phyloP scores from a whole-genome alignment of 2,888 invertebrate genomes.

The Atrina japonica region DNA sequence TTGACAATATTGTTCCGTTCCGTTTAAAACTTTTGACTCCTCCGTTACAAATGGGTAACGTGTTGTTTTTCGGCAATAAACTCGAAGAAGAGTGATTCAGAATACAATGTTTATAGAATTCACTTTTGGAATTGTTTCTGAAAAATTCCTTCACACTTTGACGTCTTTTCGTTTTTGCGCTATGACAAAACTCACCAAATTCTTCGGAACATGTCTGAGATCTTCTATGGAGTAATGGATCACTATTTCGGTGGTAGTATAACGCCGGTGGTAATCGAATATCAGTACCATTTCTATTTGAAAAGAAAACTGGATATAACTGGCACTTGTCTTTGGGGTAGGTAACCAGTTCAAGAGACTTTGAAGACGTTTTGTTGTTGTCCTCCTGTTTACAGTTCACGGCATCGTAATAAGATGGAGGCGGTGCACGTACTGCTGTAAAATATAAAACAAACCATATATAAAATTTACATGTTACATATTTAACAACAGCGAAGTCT shows the following conservation, averaged over 20 bases:
- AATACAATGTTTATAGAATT: slow-evolving; percentile 2
- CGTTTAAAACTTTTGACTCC: not conserved
- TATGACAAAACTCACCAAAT: slow-evolving; percentile 23
- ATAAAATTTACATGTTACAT: no score
- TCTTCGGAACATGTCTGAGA: slow-evolving; percentile 6
- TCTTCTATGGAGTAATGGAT: slow-evolving; percentile 16
- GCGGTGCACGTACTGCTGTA: no score
- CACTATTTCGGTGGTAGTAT: slow-evolving; percentile 26
- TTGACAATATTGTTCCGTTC: not conserved
- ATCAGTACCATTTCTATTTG: slow-evolving; percentile 13
- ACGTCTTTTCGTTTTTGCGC: slow-evolving; percentile 10
- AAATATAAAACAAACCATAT: no score
- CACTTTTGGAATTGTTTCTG: not conserved
- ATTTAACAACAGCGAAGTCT: no score
- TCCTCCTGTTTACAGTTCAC: not conserved
- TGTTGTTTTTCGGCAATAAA: not conserved
- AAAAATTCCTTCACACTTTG: slow-evolving; percentile 20
- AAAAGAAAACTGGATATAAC: slow-evolving; percentile 13
- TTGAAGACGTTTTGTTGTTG: slow-evolving; percentile 14
- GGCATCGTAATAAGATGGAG: no score
- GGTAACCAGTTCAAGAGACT: slow-evolving; percentile 14
- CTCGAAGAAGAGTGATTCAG: slow-evolving; percentile 3
- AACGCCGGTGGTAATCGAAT: slow-evolving; percentile 18
- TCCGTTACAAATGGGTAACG: slow-evolving; percentile 3
- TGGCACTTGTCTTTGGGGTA: slow-evolving; percentile 9